phyloP scores from a whole-genome alignment of 2,113 vertebrate genomes.

The Paradoxurus hermaphroditus region DNA sequence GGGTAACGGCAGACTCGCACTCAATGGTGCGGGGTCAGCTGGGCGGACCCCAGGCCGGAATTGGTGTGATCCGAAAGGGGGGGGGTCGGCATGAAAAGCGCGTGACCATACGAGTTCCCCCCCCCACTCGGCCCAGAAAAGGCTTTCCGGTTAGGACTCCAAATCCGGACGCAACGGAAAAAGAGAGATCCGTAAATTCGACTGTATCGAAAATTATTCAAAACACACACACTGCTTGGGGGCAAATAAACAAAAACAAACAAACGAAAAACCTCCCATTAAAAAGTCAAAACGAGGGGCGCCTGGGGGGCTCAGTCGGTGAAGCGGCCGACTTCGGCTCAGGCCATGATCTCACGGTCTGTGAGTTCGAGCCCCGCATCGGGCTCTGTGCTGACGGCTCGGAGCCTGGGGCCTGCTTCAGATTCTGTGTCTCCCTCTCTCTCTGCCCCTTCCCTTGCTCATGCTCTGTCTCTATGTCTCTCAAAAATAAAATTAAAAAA shows the following conservation, averaged over 20 bases:
- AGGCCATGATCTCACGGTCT: not conserved
- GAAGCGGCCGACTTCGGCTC: not conserved
- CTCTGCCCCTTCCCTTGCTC: not conserved
- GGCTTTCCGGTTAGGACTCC: not conserved
- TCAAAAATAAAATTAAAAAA: not conserved
- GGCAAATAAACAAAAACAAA: not conserved
- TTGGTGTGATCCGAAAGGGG: not conserved
- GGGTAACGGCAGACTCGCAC: not conserved
- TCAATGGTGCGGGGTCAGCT: not conserved
- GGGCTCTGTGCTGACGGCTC: not conserved
- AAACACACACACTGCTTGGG: not conserved
- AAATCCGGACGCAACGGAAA: not conserved
- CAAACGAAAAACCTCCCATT: not conserved
- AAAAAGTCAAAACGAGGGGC: not conserved
- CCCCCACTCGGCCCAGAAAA: not conserved
- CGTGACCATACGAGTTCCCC: not conserved
- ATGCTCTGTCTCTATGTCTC: not conserved
- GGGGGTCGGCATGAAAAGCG: not conserved
- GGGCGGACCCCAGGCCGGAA: fast-evolving
- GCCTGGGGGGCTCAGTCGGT: too few species aligned
- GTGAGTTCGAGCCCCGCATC: fast-evolving
- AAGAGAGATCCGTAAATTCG: not conserved
- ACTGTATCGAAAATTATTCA: not conserved
- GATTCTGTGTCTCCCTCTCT: not conserved
- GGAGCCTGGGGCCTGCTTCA: not conserved